Conservation (phyloP, 2,113 vertebrate species). For the Sterrhoptilus dennistouni region DNA sequence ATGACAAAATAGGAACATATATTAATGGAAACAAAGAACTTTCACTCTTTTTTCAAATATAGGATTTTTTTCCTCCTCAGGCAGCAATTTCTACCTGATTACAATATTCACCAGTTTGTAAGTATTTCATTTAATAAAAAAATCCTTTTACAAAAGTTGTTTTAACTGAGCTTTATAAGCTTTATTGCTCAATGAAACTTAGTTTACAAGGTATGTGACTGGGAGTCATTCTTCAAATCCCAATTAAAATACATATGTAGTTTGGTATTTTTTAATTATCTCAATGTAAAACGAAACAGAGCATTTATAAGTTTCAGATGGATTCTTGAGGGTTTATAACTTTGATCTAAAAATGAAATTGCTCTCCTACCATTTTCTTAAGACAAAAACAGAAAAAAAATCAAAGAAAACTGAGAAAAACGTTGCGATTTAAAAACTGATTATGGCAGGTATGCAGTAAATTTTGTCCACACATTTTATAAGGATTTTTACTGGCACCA, state of each 20-base stretch:
- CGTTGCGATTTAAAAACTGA: slow-evolving; percentile 1
- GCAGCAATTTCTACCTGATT: background rate
- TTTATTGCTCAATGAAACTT: slow-evolving; percentile 40
- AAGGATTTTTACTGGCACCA: background rate
- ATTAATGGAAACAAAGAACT: slow-evolving; percentile 33
- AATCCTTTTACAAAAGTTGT: background rate
- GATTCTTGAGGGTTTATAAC: slow-evolving; percentile 11
- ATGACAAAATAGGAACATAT: slow-evolving; percentile 8
- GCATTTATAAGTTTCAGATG: slow-evolving; percentile 37
- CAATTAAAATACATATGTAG: slow-evolving; percentile 52
- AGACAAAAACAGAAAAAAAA: background rate
- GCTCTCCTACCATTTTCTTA: background rate
- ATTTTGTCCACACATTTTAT: slow-evolving; percentile 48
- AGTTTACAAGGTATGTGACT: slow-evolving; percentile 41
- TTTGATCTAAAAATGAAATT: slow-evolving; percentile 43
- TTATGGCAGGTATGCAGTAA: background rate
- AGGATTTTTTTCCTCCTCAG: background rate
- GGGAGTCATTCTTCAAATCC: slow-evolving; percentile 24
- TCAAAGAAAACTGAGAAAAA: background rate
- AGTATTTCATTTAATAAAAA: slow-evolving; percentile 16
- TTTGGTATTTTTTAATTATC: slow-evolving; percentile 59
- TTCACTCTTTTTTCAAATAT: background rate
- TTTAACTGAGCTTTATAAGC: slow-evolving; percentile 19
- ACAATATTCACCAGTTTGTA: background rate
- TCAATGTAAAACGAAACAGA: slow-evolving; percentile 18